Evolutionary conservation across 2,888 invertebrate genomes (phyloP).

Genomic region (Campaea margaritaria): DNA sequence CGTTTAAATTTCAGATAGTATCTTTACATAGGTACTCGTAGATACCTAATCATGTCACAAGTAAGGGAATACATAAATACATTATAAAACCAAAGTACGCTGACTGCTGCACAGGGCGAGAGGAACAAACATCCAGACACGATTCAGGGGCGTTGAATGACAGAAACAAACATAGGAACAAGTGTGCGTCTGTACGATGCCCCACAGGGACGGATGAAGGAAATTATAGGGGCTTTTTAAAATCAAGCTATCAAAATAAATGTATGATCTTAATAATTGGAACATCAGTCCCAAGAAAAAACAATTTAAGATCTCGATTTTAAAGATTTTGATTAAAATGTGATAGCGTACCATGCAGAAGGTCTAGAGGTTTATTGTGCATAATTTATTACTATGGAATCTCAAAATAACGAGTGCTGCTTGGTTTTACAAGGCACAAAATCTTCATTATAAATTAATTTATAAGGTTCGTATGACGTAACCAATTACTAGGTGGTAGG

Average conservation of each 20-base stretch:
- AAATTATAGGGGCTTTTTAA: conserved; percentile 10
- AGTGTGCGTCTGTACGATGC: conserved; percentile 65
- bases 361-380: neutral
- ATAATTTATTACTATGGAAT: no score
- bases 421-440: no score
- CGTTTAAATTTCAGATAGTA: no score
- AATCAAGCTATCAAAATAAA: no score
- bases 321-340: neutral
- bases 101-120: conserved; percentile 43
- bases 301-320: no score
- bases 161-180: conserved; percentile 82
- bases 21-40: neutral
- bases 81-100: conserved; percentile 61
- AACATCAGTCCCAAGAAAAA: no score
- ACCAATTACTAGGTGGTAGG: no score
- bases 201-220: conserved; percentile 40
- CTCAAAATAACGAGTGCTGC: no score
- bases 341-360: neutral
- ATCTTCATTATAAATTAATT: no score
- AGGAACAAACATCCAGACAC: conserved; percentile 56
- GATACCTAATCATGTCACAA: conserved; percentile 42
- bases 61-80: conserved; percentile 51
- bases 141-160: conserved; percentile 73
- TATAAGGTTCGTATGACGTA: no score
- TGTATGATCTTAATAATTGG: no score